phyloP scores from a whole-genome alignment of 2,113 vertebrate genomes.

The Colaptes auratus region DNA sequence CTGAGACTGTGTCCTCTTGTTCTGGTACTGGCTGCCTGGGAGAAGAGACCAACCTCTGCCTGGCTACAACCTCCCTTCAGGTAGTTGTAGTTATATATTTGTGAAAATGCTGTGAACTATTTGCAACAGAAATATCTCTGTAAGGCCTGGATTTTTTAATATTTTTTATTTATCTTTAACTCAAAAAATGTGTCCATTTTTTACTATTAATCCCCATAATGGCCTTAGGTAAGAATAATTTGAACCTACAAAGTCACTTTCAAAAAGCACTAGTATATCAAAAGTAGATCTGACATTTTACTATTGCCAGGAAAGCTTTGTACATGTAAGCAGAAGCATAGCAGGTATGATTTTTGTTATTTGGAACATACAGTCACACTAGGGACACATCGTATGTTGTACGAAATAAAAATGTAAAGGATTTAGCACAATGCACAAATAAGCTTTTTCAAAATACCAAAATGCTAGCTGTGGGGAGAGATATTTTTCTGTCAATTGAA shows the following conservation, averaged over 20 bases:
- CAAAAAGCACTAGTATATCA: background rate
- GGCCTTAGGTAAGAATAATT: background rate
- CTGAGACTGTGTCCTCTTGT: no score
- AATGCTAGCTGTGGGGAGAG: background rate
- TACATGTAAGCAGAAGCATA: background rate
- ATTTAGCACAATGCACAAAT: background rate
- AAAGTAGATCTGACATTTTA: background rate
- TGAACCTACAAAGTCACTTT: background rate
- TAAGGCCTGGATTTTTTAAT: background rate
- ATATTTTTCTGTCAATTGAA: background rate
- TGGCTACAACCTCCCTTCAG: no score
- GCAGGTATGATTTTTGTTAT: background rate
- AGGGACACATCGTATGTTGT: accelerated
- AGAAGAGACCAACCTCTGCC: no score
- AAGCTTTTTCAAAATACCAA: background rate
- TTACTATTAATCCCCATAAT: background rate
- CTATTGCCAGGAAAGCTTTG: background rate
- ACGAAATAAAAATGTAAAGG: background rate
- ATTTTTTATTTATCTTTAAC: no score
- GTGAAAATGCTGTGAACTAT: no score
- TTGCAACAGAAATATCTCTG: background rate
- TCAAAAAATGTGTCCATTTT: background rate
- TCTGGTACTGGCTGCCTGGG: no score
- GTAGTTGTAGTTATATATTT: no score
- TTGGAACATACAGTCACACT: background rate